These are phyloP conservation scores for Perca fluviatilis DNA, from an alignment of 2,113 vertebrate species.

Conservation along the genomic window DNA sequence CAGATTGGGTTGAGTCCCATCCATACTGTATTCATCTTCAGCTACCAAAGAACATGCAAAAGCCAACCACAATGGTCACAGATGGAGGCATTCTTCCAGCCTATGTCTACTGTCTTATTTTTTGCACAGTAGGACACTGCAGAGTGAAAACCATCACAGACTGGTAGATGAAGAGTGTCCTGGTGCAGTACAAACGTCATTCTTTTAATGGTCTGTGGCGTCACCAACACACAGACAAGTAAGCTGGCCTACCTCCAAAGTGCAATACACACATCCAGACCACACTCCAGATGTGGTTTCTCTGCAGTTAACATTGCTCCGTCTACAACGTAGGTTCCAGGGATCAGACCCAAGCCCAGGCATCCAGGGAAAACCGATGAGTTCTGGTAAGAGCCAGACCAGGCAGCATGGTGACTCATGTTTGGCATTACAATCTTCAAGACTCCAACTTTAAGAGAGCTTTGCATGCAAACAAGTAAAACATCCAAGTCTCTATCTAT, in stretches of 20 bases:
- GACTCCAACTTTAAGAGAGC: conserved; percentile 43
- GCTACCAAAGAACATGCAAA: conserved; percentile 15
- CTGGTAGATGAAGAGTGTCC: conserved; percentile 15
- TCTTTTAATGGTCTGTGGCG: conserved; percentile 56
- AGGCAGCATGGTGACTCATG: conserved; percentile 74
- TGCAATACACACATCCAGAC: conserved; percentile 70
- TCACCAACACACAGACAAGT: conserved; percentile 61
- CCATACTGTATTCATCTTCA: conserved; percentile 22
- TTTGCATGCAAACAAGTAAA: conserved; percentile 56
- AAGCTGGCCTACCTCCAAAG: conserved; percentile 73
- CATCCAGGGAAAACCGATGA: conserved; percentile 72
- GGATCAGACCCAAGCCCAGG: conserved; percentile 58
- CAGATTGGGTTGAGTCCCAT: conserved; percentile 38
- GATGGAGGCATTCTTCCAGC: conserved; percentile 17
- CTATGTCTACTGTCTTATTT: neutral
- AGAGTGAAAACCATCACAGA: conserved; percentile 28
- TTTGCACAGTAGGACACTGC: neutral
- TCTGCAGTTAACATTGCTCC: conserved; percentile 64
- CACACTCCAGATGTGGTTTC: conserved; percentile 79
- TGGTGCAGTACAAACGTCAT: conserved; percentile 51
- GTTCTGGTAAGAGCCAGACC: conserved; percentile 64
- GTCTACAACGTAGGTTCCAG: conserved; percentile 60
- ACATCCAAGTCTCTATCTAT: conserved; percentile 42
- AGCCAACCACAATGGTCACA: conserved; percentile 18
- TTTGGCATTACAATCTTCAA: conserved; percentile 64